phyloP scores from a whole-genome alignment of 2,888 invertebrate genomes.

The Eupeodes latifasciatus region DNA sequence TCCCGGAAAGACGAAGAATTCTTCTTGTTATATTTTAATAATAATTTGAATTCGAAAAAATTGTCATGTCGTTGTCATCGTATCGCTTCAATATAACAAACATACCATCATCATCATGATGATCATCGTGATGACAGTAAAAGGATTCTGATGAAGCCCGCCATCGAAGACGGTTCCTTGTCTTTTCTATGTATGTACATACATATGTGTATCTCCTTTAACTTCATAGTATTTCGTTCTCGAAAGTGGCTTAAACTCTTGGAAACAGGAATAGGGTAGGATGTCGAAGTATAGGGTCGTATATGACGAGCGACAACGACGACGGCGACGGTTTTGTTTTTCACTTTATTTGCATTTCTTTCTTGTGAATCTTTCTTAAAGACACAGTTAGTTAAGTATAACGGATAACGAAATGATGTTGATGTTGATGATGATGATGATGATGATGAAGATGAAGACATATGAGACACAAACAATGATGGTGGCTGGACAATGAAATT shows the following conservation, averaged over 20 bases:
- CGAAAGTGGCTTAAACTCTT: neutral
- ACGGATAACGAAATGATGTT: slow-evolving; percentile 69
- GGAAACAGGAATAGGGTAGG: neutral
- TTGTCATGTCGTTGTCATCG: slow-evolving; percentile 48
- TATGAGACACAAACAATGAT: slow-evolving; percentile 55
- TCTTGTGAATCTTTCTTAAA: slow-evolving; percentile 45
- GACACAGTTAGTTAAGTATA: slow-evolving; percentile 55
- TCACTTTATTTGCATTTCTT: slow-evolving; percentile 61
- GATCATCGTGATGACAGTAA: slow-evolving; percentile 51
- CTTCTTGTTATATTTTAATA: slow-evolving; percentile 44
- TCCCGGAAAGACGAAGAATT: slow-evolving; percentile 70
- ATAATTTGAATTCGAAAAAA: slow-evolving; percentile 69
- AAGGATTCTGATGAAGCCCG: slow-evolving; percentile 59
- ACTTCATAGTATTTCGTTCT: neutral
- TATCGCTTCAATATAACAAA: slow-evolving; percentile 18
- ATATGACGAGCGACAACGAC: too few relatives aligned
- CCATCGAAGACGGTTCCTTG: slow-evolving; percentile 40
- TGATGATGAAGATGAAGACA: slow-evolving; percentile 31
- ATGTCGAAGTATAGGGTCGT: neutral
- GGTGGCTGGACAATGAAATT: slow-evolving; percentile 75
- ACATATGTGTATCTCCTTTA: too few relatives aligned
- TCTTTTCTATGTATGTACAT: neutral
- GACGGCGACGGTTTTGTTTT: slow-evolving; percentile 13
- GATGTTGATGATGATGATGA: slow-evolving; percentile 24
- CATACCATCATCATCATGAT: slow-evolving; percentile 28